phyloP scores from a whole-genome alignment of 2,888 invertebrate species.

The Lottia scabra region DNA sequence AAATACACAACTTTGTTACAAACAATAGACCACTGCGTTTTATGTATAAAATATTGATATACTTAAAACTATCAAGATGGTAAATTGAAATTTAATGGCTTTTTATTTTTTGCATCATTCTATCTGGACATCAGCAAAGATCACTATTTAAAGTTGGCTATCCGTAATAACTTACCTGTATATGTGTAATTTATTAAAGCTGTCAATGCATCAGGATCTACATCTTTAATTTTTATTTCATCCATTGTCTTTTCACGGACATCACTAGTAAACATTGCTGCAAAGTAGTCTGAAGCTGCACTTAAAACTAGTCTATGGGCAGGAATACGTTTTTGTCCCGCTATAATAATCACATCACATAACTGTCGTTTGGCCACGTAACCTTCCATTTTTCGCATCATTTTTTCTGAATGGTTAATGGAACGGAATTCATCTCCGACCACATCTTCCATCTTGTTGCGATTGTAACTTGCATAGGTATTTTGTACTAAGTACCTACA shows the following conservation, averaged over 20 bases:
- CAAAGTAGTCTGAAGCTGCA: constrained; percentile 93
- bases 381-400: constrained; percentile 84
- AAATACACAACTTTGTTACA: too few relatives aligned
- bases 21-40: too few relatives aligned
- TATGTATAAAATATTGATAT: too few relatives aligned
- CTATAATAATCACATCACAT: constrained; percentile 88
- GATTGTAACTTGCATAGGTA: constrained; percentile 6
- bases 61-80: too few relatives aligned
- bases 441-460: constrained; percentile 48
- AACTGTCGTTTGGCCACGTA: constrained; percentile 86
- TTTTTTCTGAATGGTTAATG: constrained; percentile 81
- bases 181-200: constrained; percentile 91
- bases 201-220: constrained; percentile 88
- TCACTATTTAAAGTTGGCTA: background rate
- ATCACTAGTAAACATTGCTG: constrained; percentile 93
- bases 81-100: too few relatives aligned
- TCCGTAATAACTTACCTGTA: constrained; percentile 75
- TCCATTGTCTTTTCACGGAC: constrained; percentile 85
- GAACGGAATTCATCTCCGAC: constrained; percentile 65
- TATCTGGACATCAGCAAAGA: too few relatives aligned
- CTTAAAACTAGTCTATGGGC: constrained; percentile 90
- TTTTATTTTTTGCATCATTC: too few relatives aligned
- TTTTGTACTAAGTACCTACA: constrained; percentile 1
- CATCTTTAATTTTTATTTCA: constrained; percentile 86
- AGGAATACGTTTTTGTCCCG: constrained; percentile 78